Conservation (phyloP, 2,888 invertebrate species). For the Zygaena filipendulae region DNA sequence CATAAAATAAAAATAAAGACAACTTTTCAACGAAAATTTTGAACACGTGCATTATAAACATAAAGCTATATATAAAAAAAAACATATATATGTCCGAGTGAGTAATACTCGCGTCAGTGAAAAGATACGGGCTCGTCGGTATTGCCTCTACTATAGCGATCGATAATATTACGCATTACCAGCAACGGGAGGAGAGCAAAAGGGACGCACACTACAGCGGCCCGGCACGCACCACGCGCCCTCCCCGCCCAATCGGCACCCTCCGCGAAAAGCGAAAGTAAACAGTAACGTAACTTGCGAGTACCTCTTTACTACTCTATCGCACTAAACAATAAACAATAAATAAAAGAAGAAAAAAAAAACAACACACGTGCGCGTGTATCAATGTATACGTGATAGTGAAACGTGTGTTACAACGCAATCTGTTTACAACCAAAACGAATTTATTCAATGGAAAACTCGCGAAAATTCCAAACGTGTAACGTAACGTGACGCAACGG, state of each 20-base stretch:
- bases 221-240: slow-evolving; percentile 30
- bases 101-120: slow-evolving; percentile 37
- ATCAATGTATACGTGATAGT: too few species aligned
- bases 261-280: slow-evolving; percentile 43
- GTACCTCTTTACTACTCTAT: too few species aligned
- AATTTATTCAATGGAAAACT: too few species aligned
- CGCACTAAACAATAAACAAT: too few species aligned
- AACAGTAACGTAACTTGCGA: slow-evolving; percentile 25
- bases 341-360: too few species aligned
- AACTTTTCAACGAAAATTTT: background rate
- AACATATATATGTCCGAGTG: slow-evolving; percentile 32
- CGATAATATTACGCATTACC: slow-evolving; percentile 69
- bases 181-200: slow-evolving; percentile 32
- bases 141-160: slow-evolving; percentile 56
- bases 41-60: background rate
- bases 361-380: too few species aligned
- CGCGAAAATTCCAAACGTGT: too few species aligned
- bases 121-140: background rate
- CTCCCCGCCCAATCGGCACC: slow-evolving; percentile 28
- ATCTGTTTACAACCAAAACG: slow-evolving; percentile 61
- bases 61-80: background rate
- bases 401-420: too few species aligned
- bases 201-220: too few species aligned
- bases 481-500: too few species aligned
- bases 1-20: background rate